Base-by-base conservation (phyloP, 2,888 invertebrate species). In the Dasysyrphus tricinctus region DNA sequence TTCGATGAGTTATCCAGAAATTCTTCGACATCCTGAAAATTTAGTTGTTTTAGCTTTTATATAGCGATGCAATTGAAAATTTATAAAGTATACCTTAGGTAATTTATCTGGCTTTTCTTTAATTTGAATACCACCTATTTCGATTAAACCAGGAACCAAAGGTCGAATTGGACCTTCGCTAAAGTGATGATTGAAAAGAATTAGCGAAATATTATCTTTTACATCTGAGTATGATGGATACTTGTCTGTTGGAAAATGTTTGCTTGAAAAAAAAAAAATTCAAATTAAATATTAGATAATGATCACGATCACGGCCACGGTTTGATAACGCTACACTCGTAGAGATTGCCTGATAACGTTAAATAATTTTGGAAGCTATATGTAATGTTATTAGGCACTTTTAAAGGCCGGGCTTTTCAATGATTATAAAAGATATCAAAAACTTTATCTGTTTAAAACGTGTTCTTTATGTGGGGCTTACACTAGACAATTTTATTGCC, bases 1-100 rank as follows among this genome's bases (percentile, higher is more conserved):
- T 94, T 93, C 5, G 90, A 72, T 5, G 87, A 89, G 1, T 86
- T 88, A 47, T 91, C 90, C 3, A 92, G 69, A 47, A 90, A 90
- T n/a, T 88, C 81, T 76, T 90, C 79, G 6, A 91, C 79, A 29
- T 90, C 90, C 89, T 90, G 49, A 7, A 39, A 39, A 1, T 37
- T 37, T 16, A 5, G 11, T n/a, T 56, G 7, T 0, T 56, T 56
- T 8, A 3, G 56, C 3, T 6, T 47, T n/a, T 34, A 2, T 1
- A 56, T 11, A 73, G 80, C 9, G 8, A 12, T n/a, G 6, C 34
- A 12, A 29, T 56, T 1, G 16, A 44, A 67, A 44, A 63, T 12
- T 34, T 70, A 72, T 0, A 5, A 42, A 14, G 5, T 32, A 14
- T 32, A 89, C 89, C 51, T 86, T 39, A 12, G 89, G 89, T n/a